These are phyloP conservation scores for Apostichopus californicus DNA, from an alignment of 35 echinoderm and acorn worm genomes.

Conservation along the genomic window DNA sequence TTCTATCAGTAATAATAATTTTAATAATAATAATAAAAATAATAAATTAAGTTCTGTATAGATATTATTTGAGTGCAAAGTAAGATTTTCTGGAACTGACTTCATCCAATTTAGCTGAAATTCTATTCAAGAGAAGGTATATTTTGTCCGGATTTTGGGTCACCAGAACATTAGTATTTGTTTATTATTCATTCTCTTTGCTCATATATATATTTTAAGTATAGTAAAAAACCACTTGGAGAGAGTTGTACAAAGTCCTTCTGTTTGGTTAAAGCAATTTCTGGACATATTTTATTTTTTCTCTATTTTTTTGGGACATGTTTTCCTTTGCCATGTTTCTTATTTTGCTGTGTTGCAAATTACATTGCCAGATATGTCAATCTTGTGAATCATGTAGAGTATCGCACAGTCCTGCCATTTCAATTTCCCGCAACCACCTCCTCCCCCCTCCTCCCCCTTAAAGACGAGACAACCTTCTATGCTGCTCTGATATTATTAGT, in stretches of 20 bases:
- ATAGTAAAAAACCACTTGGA: constrained; percentile 12
- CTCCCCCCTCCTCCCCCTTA: background rate
- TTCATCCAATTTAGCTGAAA: constrained; percentile 46
- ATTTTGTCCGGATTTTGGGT: constrained; percentile 32
- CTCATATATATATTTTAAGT: constrained; percentile 33
- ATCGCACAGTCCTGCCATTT: background rate
- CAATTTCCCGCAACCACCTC: background rate
- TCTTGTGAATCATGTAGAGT: background rate
- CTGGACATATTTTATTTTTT: background rate
- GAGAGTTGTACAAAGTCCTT: constrained; percentile 32
- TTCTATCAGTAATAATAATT: background rate
- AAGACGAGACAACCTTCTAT: background rate
- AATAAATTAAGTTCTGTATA: background rate
- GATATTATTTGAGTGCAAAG: constrained; percentile 48
- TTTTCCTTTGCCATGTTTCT: too few relatives aligned
- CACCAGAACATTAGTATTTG: constrained; percentile 28
- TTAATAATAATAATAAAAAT: too few relatives aligned
- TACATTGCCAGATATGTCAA: background rate
- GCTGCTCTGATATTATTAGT: background rate
- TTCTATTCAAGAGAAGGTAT: constrained; percentile 38
- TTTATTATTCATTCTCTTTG: background rate
- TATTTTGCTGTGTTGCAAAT: background rate
- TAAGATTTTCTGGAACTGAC: constrained; percentile 36
- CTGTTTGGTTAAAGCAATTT: background rate
- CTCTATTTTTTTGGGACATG: background rate